Conservation (phyloP, 2,113 vertebrate species). For the Tragelaphus strepsiceros region DNA sequence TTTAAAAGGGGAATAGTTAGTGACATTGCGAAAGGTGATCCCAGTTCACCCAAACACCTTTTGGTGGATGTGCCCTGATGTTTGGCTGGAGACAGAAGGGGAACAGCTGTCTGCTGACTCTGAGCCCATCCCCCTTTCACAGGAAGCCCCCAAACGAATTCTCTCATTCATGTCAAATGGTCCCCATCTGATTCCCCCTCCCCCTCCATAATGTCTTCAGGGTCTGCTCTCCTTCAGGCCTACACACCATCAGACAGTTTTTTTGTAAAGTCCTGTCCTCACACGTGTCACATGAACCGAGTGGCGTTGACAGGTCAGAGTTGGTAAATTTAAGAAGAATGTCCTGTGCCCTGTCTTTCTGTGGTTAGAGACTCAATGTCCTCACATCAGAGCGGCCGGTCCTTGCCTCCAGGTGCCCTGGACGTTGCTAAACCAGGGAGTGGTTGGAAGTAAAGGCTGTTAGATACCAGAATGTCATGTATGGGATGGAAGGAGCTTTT, state of each 20-base stretch:
- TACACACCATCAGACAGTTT: neutral
- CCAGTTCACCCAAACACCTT: neutral
- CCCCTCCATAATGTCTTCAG: neutral
- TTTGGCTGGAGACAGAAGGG: neutral
- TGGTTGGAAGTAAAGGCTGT: neutral
- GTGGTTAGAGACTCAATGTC: accelerated
- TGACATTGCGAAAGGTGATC: neutral
- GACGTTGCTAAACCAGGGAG: neutral
- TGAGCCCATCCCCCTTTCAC: neutral
- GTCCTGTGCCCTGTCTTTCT: neutral
- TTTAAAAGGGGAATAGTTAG: neutral
- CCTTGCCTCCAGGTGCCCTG: neutral
- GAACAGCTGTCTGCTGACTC: neutral
- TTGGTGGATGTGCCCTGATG: neutral
- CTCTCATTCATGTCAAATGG: accelerated
- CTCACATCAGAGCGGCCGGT: neutral
- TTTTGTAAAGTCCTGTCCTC: neutral
- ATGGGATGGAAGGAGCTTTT: neutral
- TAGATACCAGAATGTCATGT: accelerated
- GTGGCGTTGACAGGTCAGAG: accelerated
- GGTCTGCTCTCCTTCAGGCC: neutral
- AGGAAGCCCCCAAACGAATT: accelerated
- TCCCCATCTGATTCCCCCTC: accelerated
- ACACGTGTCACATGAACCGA: accelerated
- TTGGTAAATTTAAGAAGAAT: neutral